Conservation (phyloP, 2,888 invertebrate species). For the Cecidostiba fungosa region DNA sequence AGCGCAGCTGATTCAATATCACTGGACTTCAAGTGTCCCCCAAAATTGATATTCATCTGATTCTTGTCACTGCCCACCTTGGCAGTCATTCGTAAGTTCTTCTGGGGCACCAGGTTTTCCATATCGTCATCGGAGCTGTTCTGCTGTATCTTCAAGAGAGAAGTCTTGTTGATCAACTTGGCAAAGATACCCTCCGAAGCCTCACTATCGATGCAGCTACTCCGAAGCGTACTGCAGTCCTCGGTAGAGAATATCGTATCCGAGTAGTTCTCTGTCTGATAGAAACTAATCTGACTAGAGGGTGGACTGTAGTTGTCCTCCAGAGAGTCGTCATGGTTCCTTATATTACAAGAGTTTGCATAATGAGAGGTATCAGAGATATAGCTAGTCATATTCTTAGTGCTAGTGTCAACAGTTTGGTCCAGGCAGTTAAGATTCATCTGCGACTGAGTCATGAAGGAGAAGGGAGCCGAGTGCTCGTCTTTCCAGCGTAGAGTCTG, state of each 20-base stretch:
- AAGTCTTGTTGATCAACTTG: conserved; percentile 75
- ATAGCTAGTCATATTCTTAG: conserved; percentile 71
- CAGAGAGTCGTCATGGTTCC: conserved; percentile 70
- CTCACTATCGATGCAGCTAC: conserved; percentile 70
- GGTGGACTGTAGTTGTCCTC: conserved; percentile 73
- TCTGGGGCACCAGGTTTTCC: conserved; percentile 73
- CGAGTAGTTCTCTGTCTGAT: conserved; percentile 75
- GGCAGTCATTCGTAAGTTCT: conserved; percentile 65
- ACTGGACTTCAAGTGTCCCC: conserved; percentile 72
- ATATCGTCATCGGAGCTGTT: conserved; percentile 72
- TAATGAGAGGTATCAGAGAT: conserved; percentile 74
- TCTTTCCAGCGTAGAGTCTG: conserved; percentile 85
- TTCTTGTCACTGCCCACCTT: conserved; percentile 69
- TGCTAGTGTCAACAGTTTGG: conserved; percentile 68
- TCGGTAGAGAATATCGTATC: conserved; percentile 73
- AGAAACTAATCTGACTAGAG: conserved; percentile 72
- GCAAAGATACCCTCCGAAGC: conserved; percentile 74
- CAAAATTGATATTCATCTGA: conserved; percentile 72
- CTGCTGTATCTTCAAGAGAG: conserved; percentile 74
- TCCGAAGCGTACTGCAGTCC: conserved; percentile 69
- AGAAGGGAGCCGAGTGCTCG: conserved; percentile 93
- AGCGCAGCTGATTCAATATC: conserved; percentile 76
- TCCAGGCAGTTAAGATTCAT: conserved; percentile 83
- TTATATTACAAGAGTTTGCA: conserved; percentile 72
- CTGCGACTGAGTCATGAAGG: conserved; percentile 92